phyloP scores from a whole-genome alignment of 2,113 vertebrate species.

The Tenrec ecaudatus region DNA sequence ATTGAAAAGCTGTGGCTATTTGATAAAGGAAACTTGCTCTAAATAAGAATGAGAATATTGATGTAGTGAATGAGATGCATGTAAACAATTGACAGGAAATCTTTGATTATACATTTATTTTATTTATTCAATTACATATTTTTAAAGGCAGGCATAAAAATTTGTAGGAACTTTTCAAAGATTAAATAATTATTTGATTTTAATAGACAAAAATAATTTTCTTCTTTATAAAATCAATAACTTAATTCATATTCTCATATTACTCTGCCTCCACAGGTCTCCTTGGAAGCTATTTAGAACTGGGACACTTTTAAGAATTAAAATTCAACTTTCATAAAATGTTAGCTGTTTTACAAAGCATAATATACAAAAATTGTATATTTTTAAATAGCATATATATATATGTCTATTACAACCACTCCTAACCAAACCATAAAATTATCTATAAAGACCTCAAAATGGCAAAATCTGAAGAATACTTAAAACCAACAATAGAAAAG shows the following conservation, averaged over 20 bases:
- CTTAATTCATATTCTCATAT: neutral
- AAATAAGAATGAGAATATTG: neutral
- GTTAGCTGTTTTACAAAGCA: constrained; percentile 12
- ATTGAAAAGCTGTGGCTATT: constrained; percentile 51
- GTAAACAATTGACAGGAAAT: neutral
- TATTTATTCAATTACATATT: neutral
- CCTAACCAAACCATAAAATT: neutral
- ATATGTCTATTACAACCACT: neutral
- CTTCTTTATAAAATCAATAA: neutral
- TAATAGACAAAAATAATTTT: neutral
- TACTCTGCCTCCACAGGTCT: neutral
- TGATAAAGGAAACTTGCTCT: constrained; percentile 51
- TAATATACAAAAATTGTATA: neutral
- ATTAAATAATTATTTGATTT: neutral
- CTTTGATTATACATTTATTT: constrained; percentile 38
- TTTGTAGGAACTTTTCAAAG: neutral
- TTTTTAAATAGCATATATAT: neutral
- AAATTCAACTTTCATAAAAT: neutral
- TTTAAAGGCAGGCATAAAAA: constrained; percentile 10
- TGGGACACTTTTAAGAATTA: neutral
- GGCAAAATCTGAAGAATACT: constrained; percentile 10
- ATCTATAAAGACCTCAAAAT: constrained; percentile 9
- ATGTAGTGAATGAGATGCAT: neutral
- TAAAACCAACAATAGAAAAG: neutral
- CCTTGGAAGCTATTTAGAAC: neutral